Evolutionary conservation across 2,113 vertebrate genomes (phyloP).

Genomic region (Rafetus swinhoei): DNA sequence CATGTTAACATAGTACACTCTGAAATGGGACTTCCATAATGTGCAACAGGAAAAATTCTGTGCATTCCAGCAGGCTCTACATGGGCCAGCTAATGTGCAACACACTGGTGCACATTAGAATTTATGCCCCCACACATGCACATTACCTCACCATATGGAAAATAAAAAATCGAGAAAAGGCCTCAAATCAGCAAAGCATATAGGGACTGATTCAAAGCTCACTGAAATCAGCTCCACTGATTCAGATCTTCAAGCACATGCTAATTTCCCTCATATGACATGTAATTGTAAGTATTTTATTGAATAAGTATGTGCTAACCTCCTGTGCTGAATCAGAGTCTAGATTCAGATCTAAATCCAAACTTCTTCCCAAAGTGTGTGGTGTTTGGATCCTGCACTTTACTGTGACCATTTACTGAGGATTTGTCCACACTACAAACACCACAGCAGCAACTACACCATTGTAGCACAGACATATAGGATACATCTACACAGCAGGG

Average conservation of each 20-base stretch:
- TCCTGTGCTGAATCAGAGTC: neutral
- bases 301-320: fast-evolving
- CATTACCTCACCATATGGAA: neutral
- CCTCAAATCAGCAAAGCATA: neutral
- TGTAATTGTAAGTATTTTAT: neutral
- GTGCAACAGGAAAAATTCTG: neutral
- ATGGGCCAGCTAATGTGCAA: neutral
- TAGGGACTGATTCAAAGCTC: neutral
- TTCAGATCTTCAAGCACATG: neutral
- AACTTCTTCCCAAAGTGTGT: neutral
- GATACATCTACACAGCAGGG: no score
- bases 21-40: neutral
- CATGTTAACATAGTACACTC: neutral
- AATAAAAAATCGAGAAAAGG: neutral
- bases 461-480: neutral
- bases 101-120: neutral
- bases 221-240: neutral
- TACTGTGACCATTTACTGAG: neutral
- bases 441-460: neutral
- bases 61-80: neutral
- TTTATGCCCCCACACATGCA: neutral
- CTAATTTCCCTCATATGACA: neutral
- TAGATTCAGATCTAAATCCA: neutral
- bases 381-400: neutral
- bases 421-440: neutral